Percentiles rank a stretch among this genome's conserved stretches.
Evolutionary conservation across 2,888 invertebrate genomes (phyloP).

Genomic region (Asteroscopus sphinx): DNA sequence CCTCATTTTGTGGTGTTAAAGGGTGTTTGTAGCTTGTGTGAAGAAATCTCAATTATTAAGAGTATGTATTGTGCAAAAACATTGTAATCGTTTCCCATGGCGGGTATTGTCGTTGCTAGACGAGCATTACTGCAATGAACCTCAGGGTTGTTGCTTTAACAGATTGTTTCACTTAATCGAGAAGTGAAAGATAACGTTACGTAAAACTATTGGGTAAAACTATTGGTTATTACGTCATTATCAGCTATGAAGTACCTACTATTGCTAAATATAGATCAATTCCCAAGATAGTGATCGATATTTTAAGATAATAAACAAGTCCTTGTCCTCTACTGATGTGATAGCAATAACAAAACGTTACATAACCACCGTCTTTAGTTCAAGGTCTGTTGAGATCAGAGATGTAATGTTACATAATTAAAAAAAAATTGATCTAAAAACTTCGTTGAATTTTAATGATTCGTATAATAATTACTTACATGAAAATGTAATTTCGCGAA

Average conservation of each 20-base stretch:
- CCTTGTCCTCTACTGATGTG: conserved; percentile 4
- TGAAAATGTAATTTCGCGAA: conserved; percentile 44
- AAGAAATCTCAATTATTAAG: conserved; percentile 55
- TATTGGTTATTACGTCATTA: too few species aligned
- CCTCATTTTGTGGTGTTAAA: conserved; percentile 25
- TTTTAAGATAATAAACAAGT: too few species aligned
- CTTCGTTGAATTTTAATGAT: conserved; percentile 35
- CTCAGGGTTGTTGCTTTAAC: conserved; percentile 37
- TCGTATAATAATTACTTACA: conserved; percentile 38
- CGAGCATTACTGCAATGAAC: conserved; percentile 40
- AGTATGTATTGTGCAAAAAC: conserved; percentile 59
- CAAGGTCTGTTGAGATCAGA: conserved; percentile 17
- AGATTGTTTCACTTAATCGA: not conserved
- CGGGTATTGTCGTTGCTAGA: conserved; percentile 52
- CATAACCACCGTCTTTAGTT: conserved; percentile 19
- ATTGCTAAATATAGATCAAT: too few species aligned
- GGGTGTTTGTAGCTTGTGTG: conserved; percentile 38
- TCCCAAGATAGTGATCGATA: too few species aligned
- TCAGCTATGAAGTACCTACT: too few species aligned
- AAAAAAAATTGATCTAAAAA: conserved; percentile 29
- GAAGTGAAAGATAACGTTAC: conserved; percentile 1
- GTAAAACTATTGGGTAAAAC: not conserved
- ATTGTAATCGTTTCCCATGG: conserved; percentile 60
- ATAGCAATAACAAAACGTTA: not conserved
- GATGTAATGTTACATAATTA: conserved; percentile 22